Base-by-base conservation (phyloP, 2,113 vertebrate species). In the Ranitomeya variabilis region DNA sequence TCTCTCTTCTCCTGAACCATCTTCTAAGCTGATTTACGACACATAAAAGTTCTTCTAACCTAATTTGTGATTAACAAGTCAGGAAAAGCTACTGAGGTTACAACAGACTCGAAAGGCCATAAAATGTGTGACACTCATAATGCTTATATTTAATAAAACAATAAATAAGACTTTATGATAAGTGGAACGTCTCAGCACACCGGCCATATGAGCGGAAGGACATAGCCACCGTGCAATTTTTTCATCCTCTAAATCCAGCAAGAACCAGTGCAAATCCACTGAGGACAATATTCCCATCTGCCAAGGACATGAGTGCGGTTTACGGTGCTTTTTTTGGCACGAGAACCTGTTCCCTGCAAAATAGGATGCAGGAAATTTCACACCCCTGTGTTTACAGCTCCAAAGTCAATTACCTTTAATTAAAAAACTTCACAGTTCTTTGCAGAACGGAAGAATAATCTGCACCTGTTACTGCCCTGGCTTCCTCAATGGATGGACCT, bases 391-490 rank as follows among this genome's bases (percentile, higher is more conserved):
- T 88, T 26, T 26, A 62, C 57, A 9, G 80, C 71, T 83, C 80
- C 80, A 83, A 83, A 76, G 80, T 78, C 79, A 88, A 83, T 88
- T 83, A 73, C 55, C 69, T 88, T 66, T 88, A 88, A 88, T 83
- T 88, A 88, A 45, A 88, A 88, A 88, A 81, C 31, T 64, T 64
- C 81, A 62, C 87, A 62, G 79, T 80, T 83, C 13, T 83, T 81
- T 60, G 66, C 15, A 73, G 66, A 69, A 73, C 31, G n/a, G 85
- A 76, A 80, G 21, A 69, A 81, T 31, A 69, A 54, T 26, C 21
- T 71, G 86, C 86, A 87, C 86, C 86, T 87, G 86, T 59, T 81
- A 8, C 60, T 76, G 10, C 78, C 62, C 16, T 82, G 6, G 23
- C 67, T 62, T 82, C 52, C 18, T 74, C 14, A 52, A 73, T 82